phyloP scores from a whole-genome alignment of 2,113 vertebrate species.

The Phodopus roborovskii region DNA sequence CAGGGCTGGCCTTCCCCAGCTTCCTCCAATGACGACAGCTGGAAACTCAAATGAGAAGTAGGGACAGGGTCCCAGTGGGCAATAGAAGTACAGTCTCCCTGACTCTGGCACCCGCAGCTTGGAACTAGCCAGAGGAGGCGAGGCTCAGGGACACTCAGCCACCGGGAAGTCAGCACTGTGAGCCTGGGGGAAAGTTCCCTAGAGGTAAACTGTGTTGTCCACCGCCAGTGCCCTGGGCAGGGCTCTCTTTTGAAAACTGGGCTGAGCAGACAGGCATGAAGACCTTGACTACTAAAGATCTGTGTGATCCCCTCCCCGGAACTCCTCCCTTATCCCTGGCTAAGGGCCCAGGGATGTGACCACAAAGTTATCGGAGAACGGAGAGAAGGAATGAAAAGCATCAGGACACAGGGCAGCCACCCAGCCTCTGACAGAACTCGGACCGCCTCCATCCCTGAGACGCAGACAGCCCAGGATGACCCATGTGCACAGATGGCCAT shows the following conservation, averaged over 20 bases:
- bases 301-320: background rate
- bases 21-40: slow-evolving; percentile 33
- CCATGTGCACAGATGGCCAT: slow-evolving; percentile 82
- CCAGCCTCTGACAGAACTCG: background rate
- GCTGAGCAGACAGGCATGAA: background rate
- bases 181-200: background rate
- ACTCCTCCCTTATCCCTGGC: background rate
- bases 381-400: background rate
- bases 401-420: background rate
- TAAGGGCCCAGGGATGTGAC: background rate
- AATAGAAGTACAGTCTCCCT: background rate
- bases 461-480: slow-evolving; percentile 59
- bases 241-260: background rate
- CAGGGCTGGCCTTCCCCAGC: background rate
- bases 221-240: background rate
- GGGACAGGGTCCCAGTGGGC: background rate
- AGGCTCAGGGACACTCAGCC: background rate
- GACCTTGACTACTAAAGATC: background rate
- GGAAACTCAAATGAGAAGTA: background rate
- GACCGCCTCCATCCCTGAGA: background rate
- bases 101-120: background rate
- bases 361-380: background rate
- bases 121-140: background rate
- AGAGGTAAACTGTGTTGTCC: slow-evolving; percentile 51
- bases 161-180: background rate